A percentile compares a stretch with the other conserved stretches of the same genome.
phyloP scores from a whole-genome alignment of 2,113 vertebrate species.

The Carassius gibelio region DNA sequence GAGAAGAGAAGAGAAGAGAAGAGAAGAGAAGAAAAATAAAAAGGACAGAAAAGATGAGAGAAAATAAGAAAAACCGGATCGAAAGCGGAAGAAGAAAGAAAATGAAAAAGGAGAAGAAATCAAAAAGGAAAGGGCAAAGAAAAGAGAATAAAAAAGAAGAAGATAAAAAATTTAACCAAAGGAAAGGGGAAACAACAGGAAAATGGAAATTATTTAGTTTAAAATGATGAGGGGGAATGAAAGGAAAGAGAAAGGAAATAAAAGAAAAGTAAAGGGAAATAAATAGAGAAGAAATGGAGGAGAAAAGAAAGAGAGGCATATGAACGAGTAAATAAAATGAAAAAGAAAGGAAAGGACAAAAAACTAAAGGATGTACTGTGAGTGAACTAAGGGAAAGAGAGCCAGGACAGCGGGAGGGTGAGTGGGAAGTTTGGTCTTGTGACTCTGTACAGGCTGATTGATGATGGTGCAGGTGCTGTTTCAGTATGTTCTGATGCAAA shows the following conservation, averaged over 20 bases:
- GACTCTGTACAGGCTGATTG: constrained; percentile 64
- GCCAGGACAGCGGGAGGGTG: constrained; percentile 17
- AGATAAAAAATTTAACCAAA: neutral
- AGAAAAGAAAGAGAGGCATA: neutral
- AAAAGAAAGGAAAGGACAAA: neutral
- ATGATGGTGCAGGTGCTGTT: constrained; percentile 38
- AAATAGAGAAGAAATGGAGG: neutral
- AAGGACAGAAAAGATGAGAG: neutral
- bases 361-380: neutral
- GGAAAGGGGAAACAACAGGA: neutral
- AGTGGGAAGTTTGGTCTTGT: constrained; percentile 42
- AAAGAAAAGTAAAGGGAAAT: neutral
- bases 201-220: too few species aligned
- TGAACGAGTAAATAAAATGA: neutral
- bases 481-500: constrained; percentile 54
- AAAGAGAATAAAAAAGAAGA: neutral
- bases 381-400: neutral
- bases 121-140: neutral
- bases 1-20: neutral
- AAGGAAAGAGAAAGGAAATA: neutral
- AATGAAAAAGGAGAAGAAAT: neutral
- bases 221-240: neutral
- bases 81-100: neutral
- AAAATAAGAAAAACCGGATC: neutral
- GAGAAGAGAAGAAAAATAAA: neutral